Conservation (phyloP, 2,113 vertebrate genomes). For the Dicentrarchus labrax region DNA sequence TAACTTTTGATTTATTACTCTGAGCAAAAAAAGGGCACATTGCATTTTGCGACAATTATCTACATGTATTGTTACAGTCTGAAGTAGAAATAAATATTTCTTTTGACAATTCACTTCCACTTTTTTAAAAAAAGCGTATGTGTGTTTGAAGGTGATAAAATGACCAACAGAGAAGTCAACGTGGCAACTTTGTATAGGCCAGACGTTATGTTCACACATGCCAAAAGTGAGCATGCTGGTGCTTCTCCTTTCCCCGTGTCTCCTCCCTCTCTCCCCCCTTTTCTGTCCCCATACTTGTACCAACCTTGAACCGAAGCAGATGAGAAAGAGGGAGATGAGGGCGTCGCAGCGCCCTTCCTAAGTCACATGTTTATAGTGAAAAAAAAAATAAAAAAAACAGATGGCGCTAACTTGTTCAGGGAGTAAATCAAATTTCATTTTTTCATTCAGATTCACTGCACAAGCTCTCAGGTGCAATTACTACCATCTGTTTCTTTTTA, state of each 20-base stretch:
- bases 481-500: background rate
- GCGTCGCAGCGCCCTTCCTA: background rate
- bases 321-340: background rate
- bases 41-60: background rate
- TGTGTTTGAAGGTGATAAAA: constrained; percentile 8
- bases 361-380: background rate
- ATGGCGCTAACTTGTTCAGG: background rate
- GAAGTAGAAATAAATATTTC: background rate
- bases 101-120: background rate
- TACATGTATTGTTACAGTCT: background rate
- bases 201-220: constrained; percentile 47
- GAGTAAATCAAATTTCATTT: background rate
- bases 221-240: constrained; percentile 25
- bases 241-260: constrained; percentile 12
- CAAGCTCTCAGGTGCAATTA: background rate
- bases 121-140: constrained; percentile 14
- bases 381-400: background rate
- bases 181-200: constrained; percentile 40
- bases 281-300: constrained; percentile 29
- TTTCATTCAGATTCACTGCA: background rate
- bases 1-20: constrained; percentile 3
- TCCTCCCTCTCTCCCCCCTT: constrained; percentile 31
- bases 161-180: constrained; percentile 1
- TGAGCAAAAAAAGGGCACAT: background rate
- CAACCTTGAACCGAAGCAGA: constrained; percentile 55